Evolutionary conservation across 1,140 invertebrate species (phyloP).

Genomic region (Aphelenchoides besseyi): DNA sequence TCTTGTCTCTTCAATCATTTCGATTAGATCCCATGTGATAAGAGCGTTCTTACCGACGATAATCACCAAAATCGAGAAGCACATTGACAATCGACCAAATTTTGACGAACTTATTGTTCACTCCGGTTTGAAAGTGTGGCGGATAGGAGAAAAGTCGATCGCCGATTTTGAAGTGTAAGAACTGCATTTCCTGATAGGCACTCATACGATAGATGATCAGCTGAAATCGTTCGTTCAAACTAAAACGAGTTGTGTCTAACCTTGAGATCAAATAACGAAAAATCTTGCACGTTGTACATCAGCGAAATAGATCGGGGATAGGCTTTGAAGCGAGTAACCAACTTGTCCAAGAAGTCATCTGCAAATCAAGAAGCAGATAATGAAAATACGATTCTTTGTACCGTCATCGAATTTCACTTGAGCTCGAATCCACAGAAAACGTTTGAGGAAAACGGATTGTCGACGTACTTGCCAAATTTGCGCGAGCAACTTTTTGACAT

Average conservation of each 20-base stretch:
- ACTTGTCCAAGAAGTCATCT: conserved; percentile 18
- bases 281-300: neutral
- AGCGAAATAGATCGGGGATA: neutral
- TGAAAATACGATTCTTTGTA: neutral
- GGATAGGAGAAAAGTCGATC: neutral
- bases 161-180: neutral
- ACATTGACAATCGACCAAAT: conserved; percentile 5
- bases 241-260: neutral
- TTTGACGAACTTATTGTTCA: neutral
- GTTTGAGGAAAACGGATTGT: conserved; percentile 1
- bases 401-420: neutral
- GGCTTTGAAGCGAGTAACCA: neutral
- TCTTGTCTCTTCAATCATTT: conserved; percentile 1
- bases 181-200: neutral
- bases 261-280: conserved; percentile 20
- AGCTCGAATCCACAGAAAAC: conserved; percentile 9
- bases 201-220: conserved; percentile 5
- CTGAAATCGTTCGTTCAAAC: neutral
- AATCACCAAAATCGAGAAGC: neutral
- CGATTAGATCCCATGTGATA: neutral
- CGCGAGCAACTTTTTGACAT: neutral
- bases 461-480: conserved; percentile 5
- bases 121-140: neutral
- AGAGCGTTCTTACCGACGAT: neutral
- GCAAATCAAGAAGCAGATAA: neutral